Conservation (phyloP, 1,140 invertebrate genomes). For the Oryzaephilus surinamensis region DNA sequence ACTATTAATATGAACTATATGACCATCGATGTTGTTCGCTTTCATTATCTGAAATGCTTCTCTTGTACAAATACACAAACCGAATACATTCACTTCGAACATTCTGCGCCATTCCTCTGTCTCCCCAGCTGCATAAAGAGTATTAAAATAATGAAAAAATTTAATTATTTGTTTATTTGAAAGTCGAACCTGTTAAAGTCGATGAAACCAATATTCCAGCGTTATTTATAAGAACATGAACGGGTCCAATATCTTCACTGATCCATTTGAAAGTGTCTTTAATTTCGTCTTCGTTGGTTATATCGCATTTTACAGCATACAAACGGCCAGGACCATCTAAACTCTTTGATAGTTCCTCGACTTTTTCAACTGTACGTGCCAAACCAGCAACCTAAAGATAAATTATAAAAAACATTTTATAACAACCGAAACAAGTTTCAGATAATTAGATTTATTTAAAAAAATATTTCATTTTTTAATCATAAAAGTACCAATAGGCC, state of each 20-base stretch:
- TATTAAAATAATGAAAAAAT: too few species aligned
- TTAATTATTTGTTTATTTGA: neutral
- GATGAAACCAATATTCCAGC: constrained; percentile 41
- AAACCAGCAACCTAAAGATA: constrained; percentile 16
- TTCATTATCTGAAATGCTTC: constrained; percentile 47
- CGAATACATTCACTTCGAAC: constrained; percentile 47
- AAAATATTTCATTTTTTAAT: too few species aligned
- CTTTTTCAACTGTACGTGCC: constrained; percentile 8
- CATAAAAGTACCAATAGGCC: too few species aligned
- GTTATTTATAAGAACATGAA: constrained; percentile 64
- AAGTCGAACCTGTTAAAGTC: constrained; percentile 19
- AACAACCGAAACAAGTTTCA: too few species aligned
- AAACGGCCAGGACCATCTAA: constrained; percentile 30
- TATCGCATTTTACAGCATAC: constrained; percentile 48
- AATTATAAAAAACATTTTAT: too few species aligned
- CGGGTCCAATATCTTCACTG: constrained; percentile 45
- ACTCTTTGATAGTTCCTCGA: constrained; percentile 3
- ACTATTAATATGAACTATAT: constrained; percentile 39
- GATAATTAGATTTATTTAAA: too few species aligned
- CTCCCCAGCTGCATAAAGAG: constrained; percentile 16
- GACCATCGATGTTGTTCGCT: constrained; percentile 28
- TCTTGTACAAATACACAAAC: constrained; percentile 41
- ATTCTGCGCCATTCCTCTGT: constrained; percentile 30
- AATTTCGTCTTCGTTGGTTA: constrained; percentile 53
- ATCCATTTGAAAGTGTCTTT: constrained; percentile 52